phyloP scores from a whole-genome alignment of 2,797 vertebrate species.

The Anableps anableps region DNA sequence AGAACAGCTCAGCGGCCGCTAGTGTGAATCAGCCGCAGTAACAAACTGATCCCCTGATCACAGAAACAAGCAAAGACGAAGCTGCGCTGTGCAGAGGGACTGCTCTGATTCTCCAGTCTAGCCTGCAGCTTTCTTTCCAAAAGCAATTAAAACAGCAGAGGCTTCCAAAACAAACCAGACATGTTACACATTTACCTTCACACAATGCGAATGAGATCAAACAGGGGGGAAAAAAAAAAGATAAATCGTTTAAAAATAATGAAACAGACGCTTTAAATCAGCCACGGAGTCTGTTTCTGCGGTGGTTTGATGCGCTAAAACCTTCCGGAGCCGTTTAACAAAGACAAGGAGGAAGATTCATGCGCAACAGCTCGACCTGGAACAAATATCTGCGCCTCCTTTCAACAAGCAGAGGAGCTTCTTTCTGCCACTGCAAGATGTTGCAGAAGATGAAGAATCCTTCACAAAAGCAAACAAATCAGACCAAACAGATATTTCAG shows the following conservation, averaged over 20 bases:
- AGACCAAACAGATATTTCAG: background rate
- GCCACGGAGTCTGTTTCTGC: background rate
- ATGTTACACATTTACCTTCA: background rate
- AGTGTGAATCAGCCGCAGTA: no score
- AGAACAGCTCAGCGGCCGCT: background rate
- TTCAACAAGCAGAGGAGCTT: background rate
- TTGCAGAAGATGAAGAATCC: background rate
- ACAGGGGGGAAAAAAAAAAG: background rate
- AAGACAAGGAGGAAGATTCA: background rate
- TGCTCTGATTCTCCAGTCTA: no score
- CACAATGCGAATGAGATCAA: background rate
- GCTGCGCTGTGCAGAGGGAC: background rate
- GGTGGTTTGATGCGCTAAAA: background rate
- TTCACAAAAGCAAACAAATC: background rate
- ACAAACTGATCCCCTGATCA: no score
- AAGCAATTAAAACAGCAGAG: background rate
- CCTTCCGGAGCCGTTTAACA: background rate
- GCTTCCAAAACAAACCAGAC: background rate
- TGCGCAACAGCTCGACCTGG: background rate
- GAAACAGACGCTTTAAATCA: background rate
- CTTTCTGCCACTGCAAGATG: no score
- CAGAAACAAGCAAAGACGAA: no score
- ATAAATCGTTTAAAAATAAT: background rate
- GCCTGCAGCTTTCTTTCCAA: background rate
- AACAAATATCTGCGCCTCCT: background rate